Conservation (phyloP, 2,797 vertebrate genomes). For the Danio albolineatus region DNA sequence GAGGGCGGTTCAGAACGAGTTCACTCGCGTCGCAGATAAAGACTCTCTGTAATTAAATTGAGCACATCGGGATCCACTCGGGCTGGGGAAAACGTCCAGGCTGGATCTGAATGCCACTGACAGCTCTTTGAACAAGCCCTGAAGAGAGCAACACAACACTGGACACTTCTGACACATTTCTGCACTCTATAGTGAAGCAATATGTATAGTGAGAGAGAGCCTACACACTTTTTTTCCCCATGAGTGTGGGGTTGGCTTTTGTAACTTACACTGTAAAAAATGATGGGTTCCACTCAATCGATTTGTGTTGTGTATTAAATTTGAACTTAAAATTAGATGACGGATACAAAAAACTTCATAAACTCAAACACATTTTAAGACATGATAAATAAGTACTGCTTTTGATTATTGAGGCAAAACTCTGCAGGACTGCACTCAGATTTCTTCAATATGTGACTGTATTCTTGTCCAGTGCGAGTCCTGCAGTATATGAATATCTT, state of each 20-base stretch:
- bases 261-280: too few species aligned
- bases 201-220: neutral
- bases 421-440: neutral
- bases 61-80: conserved; percentile 10
- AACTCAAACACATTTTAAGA: neutral
- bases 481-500: neutral
- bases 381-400: conserved; percentile 1
- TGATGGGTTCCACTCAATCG: too few species aligned
- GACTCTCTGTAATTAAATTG: conserved; percentile 42
- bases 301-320: too few species aligned
- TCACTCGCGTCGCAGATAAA: conserved; percentile 52
- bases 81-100: conserved; percentile 23
- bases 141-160: conserved; percentile 18
- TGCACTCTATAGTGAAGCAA: neutral
- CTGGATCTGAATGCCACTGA: conserved; percentile 24
- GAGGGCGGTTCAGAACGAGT: conserved; percentile 50
- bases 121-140: conserved; percentile 49
- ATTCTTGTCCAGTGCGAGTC: neutral
- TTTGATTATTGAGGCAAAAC: neutral
- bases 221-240: neutral
- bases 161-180: conserved; percentile 3
- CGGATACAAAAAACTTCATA: too few species aligned
- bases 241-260: too few species aligned
- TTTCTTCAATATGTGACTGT: conserved; percentile 1
- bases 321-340: too few species aligned